phyloP scores from a whole-genome alignment of 2,888 invertebrate genomes.

The Xylota segnis region DNA sequence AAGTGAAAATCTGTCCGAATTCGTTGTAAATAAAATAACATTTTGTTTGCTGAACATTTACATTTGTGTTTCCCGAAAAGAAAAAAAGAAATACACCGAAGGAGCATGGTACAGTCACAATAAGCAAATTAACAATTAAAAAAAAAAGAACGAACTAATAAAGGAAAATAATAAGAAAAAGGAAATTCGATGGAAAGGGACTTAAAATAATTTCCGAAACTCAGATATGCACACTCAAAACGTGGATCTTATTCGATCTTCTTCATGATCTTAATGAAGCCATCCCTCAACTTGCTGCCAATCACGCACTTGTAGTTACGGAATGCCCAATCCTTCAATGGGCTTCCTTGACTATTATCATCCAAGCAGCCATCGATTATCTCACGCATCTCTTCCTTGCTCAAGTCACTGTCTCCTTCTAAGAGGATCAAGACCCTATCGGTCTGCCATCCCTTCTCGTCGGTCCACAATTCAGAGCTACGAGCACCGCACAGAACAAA shows the following conservation, averaged over 20 bases:
- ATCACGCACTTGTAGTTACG: conserved; percentile 42
- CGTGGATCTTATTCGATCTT: conserved; percentile 34
- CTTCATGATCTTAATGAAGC: conserved; percentile 23
- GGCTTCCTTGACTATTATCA: conserved; percentile 44
- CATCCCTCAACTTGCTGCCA: conserved; percentile 8
- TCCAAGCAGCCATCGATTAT: conserved; percentile 46
- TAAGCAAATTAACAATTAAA: neutral
- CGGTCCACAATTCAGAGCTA: conserved; percentile 48
- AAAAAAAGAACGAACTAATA: neutral
- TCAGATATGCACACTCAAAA: neutral
- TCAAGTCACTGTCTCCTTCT: conserved; percentile 1
- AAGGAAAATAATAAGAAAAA: neutral
- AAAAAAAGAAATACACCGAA: neutral
- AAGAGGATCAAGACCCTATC: conserved; percentile 39
- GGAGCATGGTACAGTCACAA: neutral
- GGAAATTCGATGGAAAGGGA: neutral
- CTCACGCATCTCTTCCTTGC: conserved; percentile 15
- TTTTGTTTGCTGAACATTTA: neutral
- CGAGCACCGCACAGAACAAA: conserved; percentile 58
- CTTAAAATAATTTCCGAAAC: too few relatives aligned
- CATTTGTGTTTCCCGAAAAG: neutral
- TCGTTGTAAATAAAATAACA: neutral
- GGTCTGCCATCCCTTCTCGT: conserved; percentile 33
- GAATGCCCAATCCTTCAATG: conserved; percentile 46
- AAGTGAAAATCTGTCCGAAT: too few relatives aligned